Evolutionary conservation across 2,113 vertebrate genomes (phyloP).

Genomic region (Odontesthes bonariensis): DNA sequence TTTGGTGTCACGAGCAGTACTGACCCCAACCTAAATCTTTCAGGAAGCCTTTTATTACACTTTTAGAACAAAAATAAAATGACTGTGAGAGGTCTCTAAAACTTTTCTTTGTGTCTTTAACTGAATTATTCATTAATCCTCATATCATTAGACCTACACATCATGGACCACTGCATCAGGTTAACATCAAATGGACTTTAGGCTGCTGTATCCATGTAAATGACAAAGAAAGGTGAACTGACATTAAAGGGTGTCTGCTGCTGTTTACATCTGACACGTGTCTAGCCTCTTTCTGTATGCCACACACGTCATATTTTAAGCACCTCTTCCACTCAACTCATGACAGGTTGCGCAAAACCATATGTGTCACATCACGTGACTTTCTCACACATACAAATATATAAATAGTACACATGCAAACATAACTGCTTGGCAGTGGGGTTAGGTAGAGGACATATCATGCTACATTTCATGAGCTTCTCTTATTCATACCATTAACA

Average conservation of each 20-base stretch:
- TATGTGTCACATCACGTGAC: conserved; percentile 23
- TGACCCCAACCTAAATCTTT: conserved; percentile 25
- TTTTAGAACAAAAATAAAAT: conserved; percentile 7
- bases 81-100: not conserved
- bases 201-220: not conserved
- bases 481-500: conserved; percentile 38
- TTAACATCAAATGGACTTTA: not conserved
- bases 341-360: not conserved
- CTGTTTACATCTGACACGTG: not conserved
- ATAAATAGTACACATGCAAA: conserved; percentile 4
- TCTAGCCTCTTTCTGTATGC: not conserved
- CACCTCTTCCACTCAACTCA: not conserved
- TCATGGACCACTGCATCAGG: not conserved
- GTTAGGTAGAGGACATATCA: conserved; percentile 10
- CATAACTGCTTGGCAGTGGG: not conserved
- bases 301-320: not conserved
- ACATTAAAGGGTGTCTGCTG: not conserved
- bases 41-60: conserved; percentile 15
- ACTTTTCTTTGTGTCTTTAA: not conserved
- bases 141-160: not conserved
- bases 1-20: not conserved
- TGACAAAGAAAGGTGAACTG: not conserved
- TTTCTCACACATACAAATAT: conserved; percentile 11
- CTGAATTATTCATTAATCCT: not conserved
- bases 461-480: conserved; percentile 43